These are phyloP conservation scores for Cardinalis cardinalis DNA, from an alignment of 2,113 vertebrate genomes.

Conservation along the genomic window DNA sequence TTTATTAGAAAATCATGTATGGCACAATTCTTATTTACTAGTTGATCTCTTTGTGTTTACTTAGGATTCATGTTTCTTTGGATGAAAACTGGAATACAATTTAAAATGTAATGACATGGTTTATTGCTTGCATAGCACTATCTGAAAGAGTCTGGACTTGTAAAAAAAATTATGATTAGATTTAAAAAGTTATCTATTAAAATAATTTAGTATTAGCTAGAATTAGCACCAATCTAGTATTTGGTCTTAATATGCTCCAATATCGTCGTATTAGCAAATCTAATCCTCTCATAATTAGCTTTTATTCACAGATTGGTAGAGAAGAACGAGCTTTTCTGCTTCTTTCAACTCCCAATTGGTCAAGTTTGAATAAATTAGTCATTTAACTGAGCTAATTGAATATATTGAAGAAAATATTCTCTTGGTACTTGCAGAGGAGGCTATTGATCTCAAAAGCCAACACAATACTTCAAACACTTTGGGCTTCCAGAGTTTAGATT, in stretches of 20 bases:
- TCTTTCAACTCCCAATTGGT: constrained; percentile 39
- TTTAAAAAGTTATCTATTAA: not conserved
- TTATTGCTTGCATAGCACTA: not conserved
- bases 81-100: not conserved
- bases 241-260: constrained; percentile 20
- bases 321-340: constrained; percentile 44
- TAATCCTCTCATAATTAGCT: constrained; percentile 57
- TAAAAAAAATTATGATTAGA: not conserved
- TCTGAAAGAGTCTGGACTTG: not conserved
- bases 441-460: constrained; percentile 12
- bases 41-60: constrained; percentile 35
- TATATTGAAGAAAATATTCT: constrained; percentile 34
- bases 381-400: constrained; percentile 51
- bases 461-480: not conserved
- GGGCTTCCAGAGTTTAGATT: not conserved
- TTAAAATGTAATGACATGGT: not conserved
- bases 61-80: not conserved
- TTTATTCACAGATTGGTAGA: constrained; percentile 44
- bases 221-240: constrained; percentile 24
- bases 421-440: not conserved
- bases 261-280: constrained; percentile 22
- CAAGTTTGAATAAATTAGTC: constrained; percentile 54
- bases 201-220: not conserved
- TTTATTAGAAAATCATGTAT: constrained; percentile 21
- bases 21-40: constrained; percentile 32